Evolutionary conservation across 2,888 invertebrate genomes (phyloP), one percentile per base, ranked within the genome.

Genomic region (Meiosimyza platycephala): DNA sequence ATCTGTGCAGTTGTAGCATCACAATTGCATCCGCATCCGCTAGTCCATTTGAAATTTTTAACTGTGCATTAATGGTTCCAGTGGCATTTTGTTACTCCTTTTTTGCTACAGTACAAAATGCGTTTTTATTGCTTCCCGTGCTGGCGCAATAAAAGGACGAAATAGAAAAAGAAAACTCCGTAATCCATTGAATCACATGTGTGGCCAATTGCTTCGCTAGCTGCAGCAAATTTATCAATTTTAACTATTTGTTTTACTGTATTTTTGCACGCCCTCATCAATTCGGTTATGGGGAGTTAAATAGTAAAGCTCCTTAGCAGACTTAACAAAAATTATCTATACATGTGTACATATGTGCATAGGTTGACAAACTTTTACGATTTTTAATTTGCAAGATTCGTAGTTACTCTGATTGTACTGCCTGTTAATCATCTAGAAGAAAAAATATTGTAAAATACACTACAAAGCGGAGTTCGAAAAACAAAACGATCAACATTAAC

Each of bases 31-130:
- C 54, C 70, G 47, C 70, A 70, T 52, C 22, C 40, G 9, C 6
- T 22, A 77, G 74, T 9, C 78, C 78, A 78, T 78, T 78, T 76
- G 75, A 76, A 76, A 77, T 77, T 77, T 77, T 77, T 77, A 78
- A 78, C 75, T 76, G 77, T 73, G 72, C 78, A 78, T 78, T 78
- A 78, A 78, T 78, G 74, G 77, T 51, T 33, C 47, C 51, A 47
- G 18, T 33, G 28, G 54, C 33, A 16, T 16, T 33, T 55, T 55
- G 55, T 67, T 54, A 11, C 16, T 55, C 12, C 15, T 40, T 67
- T 52, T 50, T 22, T 28, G 15, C 51, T 70, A 50, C 51, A 57
- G 52, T 62, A 60, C 33, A 13, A 54, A 63, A 51, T 63, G 70
- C 70, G 50, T 52, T 70, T 70, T 70, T 70, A 63, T 63, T 62